Evolutionary conservation across 2,113 vertebrate genomes (phyloP).

Genomic region (Forbesichthys papilliferus): DNA sequence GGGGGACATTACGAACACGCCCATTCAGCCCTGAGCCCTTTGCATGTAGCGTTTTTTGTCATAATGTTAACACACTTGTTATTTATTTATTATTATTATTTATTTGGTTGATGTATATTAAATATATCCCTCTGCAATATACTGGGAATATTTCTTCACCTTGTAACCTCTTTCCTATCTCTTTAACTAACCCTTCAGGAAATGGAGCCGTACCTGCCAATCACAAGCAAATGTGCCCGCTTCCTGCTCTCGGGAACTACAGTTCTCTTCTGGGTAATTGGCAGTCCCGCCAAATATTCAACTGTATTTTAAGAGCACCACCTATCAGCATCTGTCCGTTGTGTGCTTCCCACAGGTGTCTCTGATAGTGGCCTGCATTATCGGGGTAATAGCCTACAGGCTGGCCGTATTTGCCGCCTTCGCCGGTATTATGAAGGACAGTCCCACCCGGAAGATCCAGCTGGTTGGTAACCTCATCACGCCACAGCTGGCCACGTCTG

Average conservation of each 20-base stretch:
- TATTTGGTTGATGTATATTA: too few species aligned
- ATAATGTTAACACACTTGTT: too few species aligned
- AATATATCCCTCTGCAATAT: too few species aligned
- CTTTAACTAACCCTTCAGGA: slow-evolving; percentile 73
- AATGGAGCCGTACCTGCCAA: slow-evolving; percentile 90
- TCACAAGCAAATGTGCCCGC: slow-evolving; percentile 84
- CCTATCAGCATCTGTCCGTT: background rate
- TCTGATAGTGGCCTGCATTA: slow-evolving; percentile 89
- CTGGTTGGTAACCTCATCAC: slow-evolving; percentile 87
- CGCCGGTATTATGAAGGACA: slow-evolving; percentile 88
- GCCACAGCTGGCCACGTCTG: slow-evolving; percentile 90
- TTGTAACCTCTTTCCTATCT: too few species aligned
- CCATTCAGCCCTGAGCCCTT: too few species aligned
- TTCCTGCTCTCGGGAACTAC: slow-evolving; percentile 88
- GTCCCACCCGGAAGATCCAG: slow-evolving; percentile 76
- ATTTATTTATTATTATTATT: too few species aligned
- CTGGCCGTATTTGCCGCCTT: slow-evolving; percentile 91
- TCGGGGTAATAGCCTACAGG: slow-evolving; percentile 92
- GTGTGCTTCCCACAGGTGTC: slow-evolving; percentile 76
- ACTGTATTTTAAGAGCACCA: background rate
- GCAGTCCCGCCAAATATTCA: background rate
- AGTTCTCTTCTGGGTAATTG: slow-evolving; percentile 89
- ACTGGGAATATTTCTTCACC: too few species aligned
- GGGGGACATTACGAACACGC: too few species aligned
- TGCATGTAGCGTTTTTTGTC: too few species aligned